Evolutionary conservation across 2,888 invertebrate genomes (phyloP).

Genomic region (Chymomyza procnemis): DNA sequence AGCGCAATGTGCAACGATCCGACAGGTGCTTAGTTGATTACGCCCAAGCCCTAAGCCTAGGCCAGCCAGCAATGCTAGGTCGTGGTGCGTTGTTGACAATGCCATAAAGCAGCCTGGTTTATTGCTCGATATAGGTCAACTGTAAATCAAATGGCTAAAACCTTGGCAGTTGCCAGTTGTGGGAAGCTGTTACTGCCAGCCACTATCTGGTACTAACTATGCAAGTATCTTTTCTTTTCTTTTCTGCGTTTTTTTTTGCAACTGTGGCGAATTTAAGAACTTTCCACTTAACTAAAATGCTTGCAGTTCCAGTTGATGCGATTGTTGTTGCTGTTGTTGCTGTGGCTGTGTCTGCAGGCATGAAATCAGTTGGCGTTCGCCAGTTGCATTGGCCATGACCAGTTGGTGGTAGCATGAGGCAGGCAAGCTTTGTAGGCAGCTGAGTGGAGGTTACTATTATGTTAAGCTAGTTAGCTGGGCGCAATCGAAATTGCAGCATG

Average conservation of each 20-base stretch:
- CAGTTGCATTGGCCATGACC: constrained; percentile 11
- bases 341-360: constrained; percentile 5
- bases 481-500: too few species aligned
- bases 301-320: constrained; percentile 16
- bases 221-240: neutral
- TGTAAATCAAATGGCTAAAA: constrained; percentile 30
- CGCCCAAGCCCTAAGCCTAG: neutral
- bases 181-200: constrained; percentile 31
- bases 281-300: constrained; percentile 46
- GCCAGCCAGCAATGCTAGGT: neutral
- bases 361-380: constrained; percentile 15
- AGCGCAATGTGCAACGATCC: constrained; percentile 13
- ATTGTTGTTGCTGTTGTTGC: constrained; percentile 15
- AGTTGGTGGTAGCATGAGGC: neutral
- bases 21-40: constrained; percentile 17
- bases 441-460: neutral
- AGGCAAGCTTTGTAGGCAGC: neutral
- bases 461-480: too few species aligned
- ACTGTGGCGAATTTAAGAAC: constrained; percentile 45
- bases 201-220: neutral
- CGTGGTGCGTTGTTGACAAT: constrained; percentile 38
- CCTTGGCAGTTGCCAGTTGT: constrained; percentile 10
- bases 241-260: constrained; percentile 10
- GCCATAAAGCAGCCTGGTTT: constrained; percentile 50
- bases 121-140: constrained; percentile 46